Evolutionary conservation across 1,140 invertebrate genomes (phyloP).

Genomic region (Thalassaphorura encarpata): DNA sequence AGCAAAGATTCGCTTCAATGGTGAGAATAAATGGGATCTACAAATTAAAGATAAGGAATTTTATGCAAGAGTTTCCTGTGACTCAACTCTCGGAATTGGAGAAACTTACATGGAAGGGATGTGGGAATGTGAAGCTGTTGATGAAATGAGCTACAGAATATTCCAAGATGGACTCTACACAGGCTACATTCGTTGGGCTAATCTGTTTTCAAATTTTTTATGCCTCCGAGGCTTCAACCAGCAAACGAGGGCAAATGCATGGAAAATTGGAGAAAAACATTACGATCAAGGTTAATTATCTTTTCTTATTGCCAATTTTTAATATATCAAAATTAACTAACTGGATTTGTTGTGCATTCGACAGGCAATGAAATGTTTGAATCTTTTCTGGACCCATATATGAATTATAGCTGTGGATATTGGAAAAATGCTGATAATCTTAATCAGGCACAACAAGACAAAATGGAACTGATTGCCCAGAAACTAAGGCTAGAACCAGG

Average conservation of each 20-base stretch:
- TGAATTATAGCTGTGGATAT: constrained; percentile 17
- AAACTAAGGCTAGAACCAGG: constrained; percentile 14
- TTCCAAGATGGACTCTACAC: not conserved
- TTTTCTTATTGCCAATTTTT: not conserved
- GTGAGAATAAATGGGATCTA: not conserved
- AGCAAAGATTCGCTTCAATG: too few relatives aligned
- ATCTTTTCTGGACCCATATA: constrained; percentile 11
- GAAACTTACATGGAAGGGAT: constrained; percentile 21
- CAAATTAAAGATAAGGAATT: not conserved
- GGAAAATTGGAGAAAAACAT: constrained; percentile 13
- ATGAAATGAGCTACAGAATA: not conserved
- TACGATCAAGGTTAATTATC: constrained; percentile 11
- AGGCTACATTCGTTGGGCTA: not conserved
- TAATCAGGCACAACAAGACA: constrained; percentile 11
- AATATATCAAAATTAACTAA: not conserved
- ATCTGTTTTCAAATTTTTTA: not conserved
- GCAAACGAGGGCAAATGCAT: constrained; percentile 7
- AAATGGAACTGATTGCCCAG: constrained; percentile 15
- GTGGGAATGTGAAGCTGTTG: constrained; percentile 9
- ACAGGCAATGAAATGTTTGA: constrained; percentile 25
- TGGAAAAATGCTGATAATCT: constrained; percentile 19
- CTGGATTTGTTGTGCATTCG: not conserved
- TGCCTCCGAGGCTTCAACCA: constrained; percentile 1
- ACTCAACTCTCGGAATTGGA: constrained; percentile 11
- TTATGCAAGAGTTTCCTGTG: not conserved